Base-by-base conservation (phyloP, 2,888 invertebrate species). In the Heliconius aoede region DNA sequence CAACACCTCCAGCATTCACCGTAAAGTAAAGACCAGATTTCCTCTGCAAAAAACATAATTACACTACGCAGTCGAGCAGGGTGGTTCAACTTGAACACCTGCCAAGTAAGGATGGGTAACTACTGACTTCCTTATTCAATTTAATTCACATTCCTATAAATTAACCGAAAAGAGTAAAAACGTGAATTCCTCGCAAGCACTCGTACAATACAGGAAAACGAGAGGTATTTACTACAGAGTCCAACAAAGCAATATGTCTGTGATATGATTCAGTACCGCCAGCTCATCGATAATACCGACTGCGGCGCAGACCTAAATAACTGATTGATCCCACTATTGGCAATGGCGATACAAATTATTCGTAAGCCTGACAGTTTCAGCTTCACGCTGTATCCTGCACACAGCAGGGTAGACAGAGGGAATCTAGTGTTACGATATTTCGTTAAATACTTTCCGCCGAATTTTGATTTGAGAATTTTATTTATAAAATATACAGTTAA, bases 231-330 rank as follows among this genome's bases (percentile, higher is more conserved):
- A 73, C 68, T 36, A 46, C 32, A 65, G 46, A 73, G n/a, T 55
- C 15, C 32, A 61, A 32, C 32, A 32, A 65, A 72, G 60, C 46
- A 30, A 72, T 72, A 40, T 24, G 28, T 76, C 64, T 58, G 28
- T 65, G 72, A 73, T 76, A 76, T 73, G 72, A 73, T 76, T 76
- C 76, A 76, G 68, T 76, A 76, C 46, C 73, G 72, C 75, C 62
- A 72, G 51, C 76, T 67, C 72, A 65, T 58, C 76, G 65, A 72
- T 72, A 73, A 65, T 73, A 67, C 28, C 72, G 46, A 67, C 72
- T n/a, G 72, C 40, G 51, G 28, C 69, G 73, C 72, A 76, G 46
- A 72, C 72, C 64, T 65, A 76, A 76, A 76, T 76, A 76, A 40
- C 71, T 36, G 36, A 36, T 36, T 65, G 72, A 76, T 74, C 46